Evolutionary conservation across 1,140 invertebrate species (phyloP), one percentile per base, ranked within the genome.

Genomic region (Bombus confusus): DNA sequence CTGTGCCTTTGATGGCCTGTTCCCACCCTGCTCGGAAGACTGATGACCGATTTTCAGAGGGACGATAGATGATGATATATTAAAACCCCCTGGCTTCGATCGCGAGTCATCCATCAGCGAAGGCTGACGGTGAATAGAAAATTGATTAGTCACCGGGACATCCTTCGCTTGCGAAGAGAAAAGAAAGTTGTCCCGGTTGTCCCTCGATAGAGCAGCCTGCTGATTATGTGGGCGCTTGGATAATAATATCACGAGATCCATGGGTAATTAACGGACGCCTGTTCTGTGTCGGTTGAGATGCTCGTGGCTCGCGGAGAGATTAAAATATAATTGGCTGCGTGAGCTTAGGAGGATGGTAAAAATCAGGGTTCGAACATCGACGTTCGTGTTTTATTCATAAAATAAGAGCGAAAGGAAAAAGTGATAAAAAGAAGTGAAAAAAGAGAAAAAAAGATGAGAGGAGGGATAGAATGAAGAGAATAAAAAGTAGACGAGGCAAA

Each of bases 41-140:
- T 77, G 89, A 87, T 87, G 82, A 41, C 71, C 57, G 79, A 39
- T 59, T 71, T 62, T 59, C 47, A 57, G 69, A 52, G 71, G 31
- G 9, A 39, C 80, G 89, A 90, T 80, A 83, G 83, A 72, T 90
- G 89, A 88, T 90, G 89, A 90, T 90, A 90, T 90, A 90, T 90
- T 90, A 90, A 90, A 90, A 88, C 66, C 28, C 22, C 3, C 4
- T 28, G 3, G 8, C 12, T 22, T n/a, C 77, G 86, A 89, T 90
- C 89, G 77, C 81, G 81, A 88, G 86, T 88, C 88, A 88, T 90
- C 86, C 86, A 82, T 90, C 88, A 87, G 25, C 57, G 68, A 25
- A 69, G n/a, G 41, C 13, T 66, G 68, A 79, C 77, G 74, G 68
- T 74, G 89, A 90, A 90, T 90, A 83, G 89, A 73, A 90, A 90